These are phyloP conservation scores for Turnix velox DNA, from an alignment of 2,113 vertebrate genomes.

Conservation along the genomic window DNA sequence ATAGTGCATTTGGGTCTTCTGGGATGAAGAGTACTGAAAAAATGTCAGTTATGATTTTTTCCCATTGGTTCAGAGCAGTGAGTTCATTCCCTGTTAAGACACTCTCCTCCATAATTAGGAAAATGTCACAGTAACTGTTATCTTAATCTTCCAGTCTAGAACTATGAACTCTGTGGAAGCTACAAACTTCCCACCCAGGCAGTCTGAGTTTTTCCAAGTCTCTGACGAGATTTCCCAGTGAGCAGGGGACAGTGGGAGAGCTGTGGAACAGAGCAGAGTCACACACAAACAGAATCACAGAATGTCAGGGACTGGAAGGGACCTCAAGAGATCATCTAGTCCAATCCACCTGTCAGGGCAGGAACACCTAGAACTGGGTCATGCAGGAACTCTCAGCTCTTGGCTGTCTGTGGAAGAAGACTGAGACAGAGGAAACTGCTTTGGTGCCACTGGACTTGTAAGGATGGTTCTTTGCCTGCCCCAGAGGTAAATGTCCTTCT, in stretches of 20 bases:
- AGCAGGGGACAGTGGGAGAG: background rate
- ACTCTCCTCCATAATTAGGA: constrained; percentile 15
- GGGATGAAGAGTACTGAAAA: background rate
- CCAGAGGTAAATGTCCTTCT: background rate
- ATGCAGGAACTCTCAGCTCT: no score
- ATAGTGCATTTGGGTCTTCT: background rate
- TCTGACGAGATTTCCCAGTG: background rate
- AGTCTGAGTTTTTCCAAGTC: background rate
- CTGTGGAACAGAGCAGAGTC: background rate
- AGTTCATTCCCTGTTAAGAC: constrained; percentile 9
- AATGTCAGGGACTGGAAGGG: no score
- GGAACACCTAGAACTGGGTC: no score
- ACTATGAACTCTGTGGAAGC: background rate
- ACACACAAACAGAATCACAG: no score
- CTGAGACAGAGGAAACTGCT: background rate
- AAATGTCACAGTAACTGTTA: background rate
- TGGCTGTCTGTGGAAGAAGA: background rate
- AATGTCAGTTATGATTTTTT: background rate
- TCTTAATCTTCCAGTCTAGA: background rate
- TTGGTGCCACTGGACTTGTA: background rate
- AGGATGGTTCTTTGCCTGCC: background rate
- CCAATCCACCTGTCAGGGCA: no score
- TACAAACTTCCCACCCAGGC: background rate
- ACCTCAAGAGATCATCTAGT: no score
- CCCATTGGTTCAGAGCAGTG: background rate